Evolutionary conservation across 2,888 invertebrate genomes (phyloP).

Genomic region (Melinopterus prodromus): DNA sequence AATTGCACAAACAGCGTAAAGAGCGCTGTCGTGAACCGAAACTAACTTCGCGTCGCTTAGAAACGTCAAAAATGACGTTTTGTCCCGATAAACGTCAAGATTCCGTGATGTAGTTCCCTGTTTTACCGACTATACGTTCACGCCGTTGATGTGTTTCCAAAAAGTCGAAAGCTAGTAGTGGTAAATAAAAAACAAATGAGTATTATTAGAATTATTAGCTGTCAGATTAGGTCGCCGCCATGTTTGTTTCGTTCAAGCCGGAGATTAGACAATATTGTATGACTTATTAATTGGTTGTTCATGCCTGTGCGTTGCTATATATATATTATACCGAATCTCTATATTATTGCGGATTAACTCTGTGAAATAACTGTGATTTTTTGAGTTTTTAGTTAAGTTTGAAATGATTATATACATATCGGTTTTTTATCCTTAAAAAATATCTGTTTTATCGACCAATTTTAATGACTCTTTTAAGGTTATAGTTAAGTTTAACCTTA

Average conservation of each 20-base stretch:
- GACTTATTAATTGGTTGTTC: neutral
- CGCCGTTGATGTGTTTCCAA: neutral
- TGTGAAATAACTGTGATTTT: constrained; percentile 4
- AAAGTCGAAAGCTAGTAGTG: neutral
- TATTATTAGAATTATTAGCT: neutral
- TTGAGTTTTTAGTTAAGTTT: neutral
- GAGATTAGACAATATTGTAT: neutral
- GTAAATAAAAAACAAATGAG: neutral
- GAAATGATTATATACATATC: neutral
- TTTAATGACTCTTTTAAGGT: neutral
- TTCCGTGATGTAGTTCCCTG: neutral
- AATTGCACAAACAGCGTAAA: constrained; percentile 60
- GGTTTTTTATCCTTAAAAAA: neutral
- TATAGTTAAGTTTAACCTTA: neutral
- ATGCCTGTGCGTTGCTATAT: neutral
- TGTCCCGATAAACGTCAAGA: neutral
- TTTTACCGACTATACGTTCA: constrained; percentile 7
- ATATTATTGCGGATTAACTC: neutral
- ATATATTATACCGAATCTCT: neutral
- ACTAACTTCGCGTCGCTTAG: constrained; percentile 36
- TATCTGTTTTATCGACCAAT: neutral
- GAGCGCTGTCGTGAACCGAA: constrained; percentile 56
- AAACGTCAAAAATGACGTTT: constrained; percentile 20
- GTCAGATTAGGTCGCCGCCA: neutral
- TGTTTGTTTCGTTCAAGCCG: neutral